Evolutionary conservation across 2,113 vertebrate genomes (phyloP).

Genomic region (Drymodes brunneopygia): DNA sequence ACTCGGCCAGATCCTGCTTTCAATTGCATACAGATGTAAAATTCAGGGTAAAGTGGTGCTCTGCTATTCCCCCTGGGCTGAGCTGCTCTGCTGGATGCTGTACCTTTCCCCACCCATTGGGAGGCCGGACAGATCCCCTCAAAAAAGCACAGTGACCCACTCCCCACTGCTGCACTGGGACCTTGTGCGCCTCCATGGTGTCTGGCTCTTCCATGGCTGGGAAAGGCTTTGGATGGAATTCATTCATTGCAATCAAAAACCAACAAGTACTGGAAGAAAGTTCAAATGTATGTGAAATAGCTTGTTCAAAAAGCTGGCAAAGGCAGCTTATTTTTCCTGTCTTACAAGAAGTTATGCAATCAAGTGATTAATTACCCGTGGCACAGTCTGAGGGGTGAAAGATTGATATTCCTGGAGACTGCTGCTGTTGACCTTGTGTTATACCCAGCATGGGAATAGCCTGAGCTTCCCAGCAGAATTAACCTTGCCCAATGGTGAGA

Average conservation of each 20-base stretch:
- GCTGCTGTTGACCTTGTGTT: constrained; percentile 64
- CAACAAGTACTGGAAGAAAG: constrained; percentile 65
- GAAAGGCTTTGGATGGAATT: constrained; percentile 25
- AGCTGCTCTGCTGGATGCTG: background rate
- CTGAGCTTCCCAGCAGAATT: constrained; percentile 52
- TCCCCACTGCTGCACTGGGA: background rate
- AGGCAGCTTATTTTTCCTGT: constrained; percentile 67
- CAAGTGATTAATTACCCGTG: constrained; percentile 65
- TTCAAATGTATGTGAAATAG: constrained; percentile 65
- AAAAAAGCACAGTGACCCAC: background rate
- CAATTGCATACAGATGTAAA: constrained; percentile 48
- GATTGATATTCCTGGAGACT: constrained; percentile 67
- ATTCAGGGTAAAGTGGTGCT: background rate
- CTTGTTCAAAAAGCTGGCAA: constrained; percentile 61
- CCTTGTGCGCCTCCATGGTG: background rate
- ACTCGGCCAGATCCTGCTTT: constrained; percentile 15
- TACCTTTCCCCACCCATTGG: background rate
- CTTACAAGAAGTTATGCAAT: constrained; percentile 71
- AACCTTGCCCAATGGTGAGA: constrained; percentile 32
- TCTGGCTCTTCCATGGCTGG: background rate
- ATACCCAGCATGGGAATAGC: constrained; percentile 58
- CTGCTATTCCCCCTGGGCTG: background rate
- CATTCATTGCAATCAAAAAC: constrained; percentile 52
- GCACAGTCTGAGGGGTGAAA: constrained; percentile 63
- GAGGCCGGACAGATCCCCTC: background rate